Conservation (phyloP, 2,888 invertebrate genomes). For the Bedellia somnulentella region DNA sequence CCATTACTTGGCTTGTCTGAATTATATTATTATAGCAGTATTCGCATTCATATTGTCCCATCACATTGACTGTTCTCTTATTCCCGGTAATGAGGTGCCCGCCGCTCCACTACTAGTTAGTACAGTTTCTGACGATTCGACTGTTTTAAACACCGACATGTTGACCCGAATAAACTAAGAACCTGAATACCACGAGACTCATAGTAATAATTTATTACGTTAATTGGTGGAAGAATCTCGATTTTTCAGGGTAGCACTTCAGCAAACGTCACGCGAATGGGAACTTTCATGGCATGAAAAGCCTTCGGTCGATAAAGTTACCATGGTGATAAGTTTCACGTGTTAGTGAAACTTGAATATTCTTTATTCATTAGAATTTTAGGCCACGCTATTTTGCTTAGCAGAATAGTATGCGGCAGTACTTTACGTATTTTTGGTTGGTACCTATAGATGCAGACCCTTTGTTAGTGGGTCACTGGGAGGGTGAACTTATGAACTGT, state of each 20-base stretch:
- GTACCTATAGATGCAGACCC: too few relatives aligned
- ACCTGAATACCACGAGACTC: slow-evolving; percentile 1
- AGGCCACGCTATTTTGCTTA: too few relatives aligned
- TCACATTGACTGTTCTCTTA: slow-evolving; percentile 16
- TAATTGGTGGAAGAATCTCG: slow-evolving; percentile 10
- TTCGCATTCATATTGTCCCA: too few relatives aligned
- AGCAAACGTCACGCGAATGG: slow-evolving; percentile 48
- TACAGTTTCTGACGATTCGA: neutral
- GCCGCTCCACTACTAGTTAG: neutral
- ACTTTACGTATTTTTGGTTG: too few relatives aligned
- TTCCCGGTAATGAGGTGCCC: neutral
- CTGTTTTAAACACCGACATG: neutral
- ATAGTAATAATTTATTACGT: neutral
- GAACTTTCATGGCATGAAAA: slow-evolving; percentile 47
- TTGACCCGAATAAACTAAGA: neutral
- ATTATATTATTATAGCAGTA: too few relatives aligned
- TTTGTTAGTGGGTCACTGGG: too few relatives aligned
- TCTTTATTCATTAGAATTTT: slow-evolving; percentile 49
- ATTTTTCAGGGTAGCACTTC: slow-evolving; percentile 38
- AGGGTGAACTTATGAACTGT: too few relatives aligned
- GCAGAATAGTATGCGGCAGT: too few relatives aligned
- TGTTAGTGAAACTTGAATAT: slow-evolving; percentile 29
- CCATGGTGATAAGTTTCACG: slow-evolving; percentile 52
- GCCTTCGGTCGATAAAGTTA: slow-evolving; percentile 53
- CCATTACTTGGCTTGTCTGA: too few relatives aligned